Conservation (phyloP, 2,113 vertebrate species). For the Hippocampus abdominalis region DNA sequence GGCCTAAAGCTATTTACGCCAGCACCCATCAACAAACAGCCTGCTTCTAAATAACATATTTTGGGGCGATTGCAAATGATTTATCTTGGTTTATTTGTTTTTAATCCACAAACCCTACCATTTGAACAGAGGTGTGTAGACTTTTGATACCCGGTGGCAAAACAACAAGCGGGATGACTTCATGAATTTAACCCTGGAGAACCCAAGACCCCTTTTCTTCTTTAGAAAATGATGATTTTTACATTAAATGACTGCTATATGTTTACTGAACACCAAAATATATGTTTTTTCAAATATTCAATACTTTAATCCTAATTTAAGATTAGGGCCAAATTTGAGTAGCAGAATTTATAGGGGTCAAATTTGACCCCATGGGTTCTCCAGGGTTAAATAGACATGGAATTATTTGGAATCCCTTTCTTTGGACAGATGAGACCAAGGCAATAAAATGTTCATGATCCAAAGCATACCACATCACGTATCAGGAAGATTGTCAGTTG, state of each 20-base stretch:
- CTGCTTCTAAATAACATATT: conserved; percentile 52
- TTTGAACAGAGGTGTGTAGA: too few relatives aligned
- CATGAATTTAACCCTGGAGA: too few relatives aligned
- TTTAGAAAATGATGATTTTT: too few relatives aligned
- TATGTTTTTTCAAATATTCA: too few relatives aligned
- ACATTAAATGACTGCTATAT: too few relatives aligned
- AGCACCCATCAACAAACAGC: conserved; percentile 60
- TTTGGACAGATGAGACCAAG: neutral
- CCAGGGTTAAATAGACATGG: neutral
- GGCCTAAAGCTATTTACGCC: conserved; percentile 60
- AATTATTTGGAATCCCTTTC: neutral
- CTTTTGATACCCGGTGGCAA: neutral
- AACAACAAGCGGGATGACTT: neutral
- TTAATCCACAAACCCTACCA: too few relatives aligned
- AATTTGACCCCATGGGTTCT: too few relatives aligned
- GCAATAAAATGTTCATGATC: neutral
- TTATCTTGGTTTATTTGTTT: conserved; percentile 5
- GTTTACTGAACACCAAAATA: too few relatives aligned
- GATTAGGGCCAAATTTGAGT: too few relatives aligned
- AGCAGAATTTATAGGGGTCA: too few relatives aligned
- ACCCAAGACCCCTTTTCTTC: too few relatives aligned
- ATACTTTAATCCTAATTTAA: too few relatives aligned
- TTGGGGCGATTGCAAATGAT: conserved; percentile 2
- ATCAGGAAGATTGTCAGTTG: neutral
- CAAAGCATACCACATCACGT: neutral